Evolutionary conservation across 2,888 invertebrate species (phyloP).

Genomic region (Sesia bembeciformis): DNA sequence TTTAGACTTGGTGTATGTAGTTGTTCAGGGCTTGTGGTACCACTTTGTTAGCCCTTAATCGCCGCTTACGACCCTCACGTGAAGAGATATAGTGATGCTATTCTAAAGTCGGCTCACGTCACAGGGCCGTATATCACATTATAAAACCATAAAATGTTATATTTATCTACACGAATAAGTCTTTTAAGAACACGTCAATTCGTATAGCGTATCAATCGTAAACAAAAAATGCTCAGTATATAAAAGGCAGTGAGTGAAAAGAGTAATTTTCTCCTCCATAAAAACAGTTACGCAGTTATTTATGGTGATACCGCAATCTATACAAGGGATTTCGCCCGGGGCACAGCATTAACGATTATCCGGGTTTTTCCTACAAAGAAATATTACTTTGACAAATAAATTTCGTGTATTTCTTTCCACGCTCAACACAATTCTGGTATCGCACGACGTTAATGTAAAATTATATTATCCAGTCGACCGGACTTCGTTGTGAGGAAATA

Average conservation of each 20-base stretch:
- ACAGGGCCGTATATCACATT: no score
- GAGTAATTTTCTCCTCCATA: conserved; percentile 54
- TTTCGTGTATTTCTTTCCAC: conserved; percentile 45
- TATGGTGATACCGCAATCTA: conserved; percentile 70
- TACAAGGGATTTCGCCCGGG: conserved; percentile 62
- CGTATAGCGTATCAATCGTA: conserved; percentile 25
- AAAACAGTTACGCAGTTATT: conserved; percentile 70
- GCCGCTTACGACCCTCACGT: no score
- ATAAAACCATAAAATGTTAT: neutral
- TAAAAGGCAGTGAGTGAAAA: conserved; percentile 56
- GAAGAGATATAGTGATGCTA: no score
- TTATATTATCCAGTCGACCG: conserved; percentile 6
- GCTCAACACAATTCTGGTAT: conserved; percentile 17
- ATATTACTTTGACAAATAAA: conserved; percentile 67
- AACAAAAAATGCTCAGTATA: conserved; percentile 47
- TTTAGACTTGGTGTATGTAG: no score
- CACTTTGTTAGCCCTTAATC: no score
- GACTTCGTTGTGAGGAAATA: no score
- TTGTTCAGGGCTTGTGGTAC: no score
- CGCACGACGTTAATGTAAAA: conserved; percentile 8
- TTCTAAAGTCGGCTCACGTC: no score
- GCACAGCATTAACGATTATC: conserved; percentile 68
- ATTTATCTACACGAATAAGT: neutral
- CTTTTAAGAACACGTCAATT: neutral
- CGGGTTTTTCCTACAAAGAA: conserved; percentile 54